These are phyloP conservation scores for Pachyrhynchus sulphureomaculatus DNA, from an alignment of 1,140 invertebrate species.

Conservation along the genomic window DNA sequence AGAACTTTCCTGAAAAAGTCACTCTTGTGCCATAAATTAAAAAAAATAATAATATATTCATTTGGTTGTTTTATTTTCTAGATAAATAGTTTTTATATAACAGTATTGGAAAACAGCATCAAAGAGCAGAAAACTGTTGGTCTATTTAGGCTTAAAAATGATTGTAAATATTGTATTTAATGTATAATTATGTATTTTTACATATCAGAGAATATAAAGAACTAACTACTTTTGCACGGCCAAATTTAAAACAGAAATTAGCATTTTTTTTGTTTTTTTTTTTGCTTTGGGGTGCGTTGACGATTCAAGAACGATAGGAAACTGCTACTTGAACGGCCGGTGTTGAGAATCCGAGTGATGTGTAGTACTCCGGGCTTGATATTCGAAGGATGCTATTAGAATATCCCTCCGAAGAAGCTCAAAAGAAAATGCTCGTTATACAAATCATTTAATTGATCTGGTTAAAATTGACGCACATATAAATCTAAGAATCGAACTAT, in stretches of 20 bases:
- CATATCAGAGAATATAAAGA: constrained; percentile 39
- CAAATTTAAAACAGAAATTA: constrained; percentile 19
- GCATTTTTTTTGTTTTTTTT: neutral
- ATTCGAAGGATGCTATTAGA: no score
- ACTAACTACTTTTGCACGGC: constrained; percentile 41
- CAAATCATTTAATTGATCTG: no score
- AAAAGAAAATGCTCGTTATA: no score
- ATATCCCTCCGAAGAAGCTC: no score
- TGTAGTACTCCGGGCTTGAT: no score
- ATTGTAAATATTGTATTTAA: constrained; percentile 43
- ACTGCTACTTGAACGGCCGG: no score
- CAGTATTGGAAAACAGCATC: constrained; percentile 1
- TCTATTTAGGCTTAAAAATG: constrained; percentile 31
- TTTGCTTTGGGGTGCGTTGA: neutral
- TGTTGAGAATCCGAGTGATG: no score
- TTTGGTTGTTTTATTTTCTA: neutral
- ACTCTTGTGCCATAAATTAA: constrained; percentile 3
- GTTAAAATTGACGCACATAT: no score
- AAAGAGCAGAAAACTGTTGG: constrained; percentile 24
- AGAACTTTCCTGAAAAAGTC: neutral
- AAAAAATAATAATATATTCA: neutral
- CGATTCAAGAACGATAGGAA: no score
- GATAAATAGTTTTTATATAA: constrained; percentile 3
- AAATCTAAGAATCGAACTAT: no score
- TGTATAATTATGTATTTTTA: constrained; percentile 45